These are phyloP conservation scores for Hymenochirus boettgeri DNA, from an alignment of 2,113 vertebrate genomes.

Conservation along the genomic window DNA sequence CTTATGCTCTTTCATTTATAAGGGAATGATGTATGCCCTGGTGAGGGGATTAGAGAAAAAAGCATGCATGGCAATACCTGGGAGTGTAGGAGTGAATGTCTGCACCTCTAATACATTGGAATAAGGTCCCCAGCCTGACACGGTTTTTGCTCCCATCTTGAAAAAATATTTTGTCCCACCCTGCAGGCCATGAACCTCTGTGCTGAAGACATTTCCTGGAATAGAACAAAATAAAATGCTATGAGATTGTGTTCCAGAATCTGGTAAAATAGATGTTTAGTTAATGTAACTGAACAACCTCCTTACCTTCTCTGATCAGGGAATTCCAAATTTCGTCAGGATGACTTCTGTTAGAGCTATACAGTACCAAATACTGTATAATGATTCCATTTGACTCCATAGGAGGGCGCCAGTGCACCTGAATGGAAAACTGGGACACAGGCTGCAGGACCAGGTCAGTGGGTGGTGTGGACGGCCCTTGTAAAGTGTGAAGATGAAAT, in stretches of 20 bases:
- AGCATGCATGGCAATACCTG: conserved; percentile 55
- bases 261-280: too few species aligned
- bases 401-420: conserved; percentile 90
- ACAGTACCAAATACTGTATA: conserved; percentile 81
- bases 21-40: too few species aligned
- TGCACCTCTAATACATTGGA: conserved; percentile 82
- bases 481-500: neutral
- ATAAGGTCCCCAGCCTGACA: conserved; percentile 85
- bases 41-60: too few species aligned
- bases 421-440: conserved; percentile 77
- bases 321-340: conserved; percentile 86
- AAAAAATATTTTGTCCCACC: conserved; percentile 87
- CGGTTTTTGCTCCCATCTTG: conserved; percentile 87
- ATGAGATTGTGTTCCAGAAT: too few species aligned
- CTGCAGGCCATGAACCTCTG: conserved; percentile 78
- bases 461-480: conserved; percentile 86
- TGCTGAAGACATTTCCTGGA: conserved; percentile 81
- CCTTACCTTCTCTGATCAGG: conserved; percentile 80
- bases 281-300: too few species aligned
- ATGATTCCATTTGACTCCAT: conserved; percentile 89
- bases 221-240: conserved; percentile 3
- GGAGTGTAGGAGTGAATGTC: conserved; percentile 68
- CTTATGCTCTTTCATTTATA: too few species aligned
- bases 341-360: conserved; percentile 77
- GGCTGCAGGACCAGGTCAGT: conserved; percentile 82